Evolutionary conservation across 2,113 vertebrate genomes (phyloP), one percentile per base, ranked within the genome.

Genomic region (Colaptes auratus): DNA sequence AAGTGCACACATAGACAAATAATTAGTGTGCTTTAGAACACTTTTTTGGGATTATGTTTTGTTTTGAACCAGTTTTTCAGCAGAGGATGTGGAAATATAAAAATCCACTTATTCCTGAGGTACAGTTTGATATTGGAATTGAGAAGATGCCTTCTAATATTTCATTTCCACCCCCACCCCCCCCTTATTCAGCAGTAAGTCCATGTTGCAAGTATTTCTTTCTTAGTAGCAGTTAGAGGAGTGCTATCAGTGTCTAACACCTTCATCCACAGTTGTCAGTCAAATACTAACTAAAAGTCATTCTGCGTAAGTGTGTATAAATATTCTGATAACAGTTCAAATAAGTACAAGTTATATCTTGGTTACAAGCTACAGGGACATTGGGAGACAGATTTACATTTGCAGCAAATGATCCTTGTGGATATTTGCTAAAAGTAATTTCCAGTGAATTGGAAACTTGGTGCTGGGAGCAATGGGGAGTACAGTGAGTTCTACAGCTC

Each of bases 101-200:
- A 86, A 73, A 28, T 15, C 11, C 36, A 25, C 5, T 36, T 60
- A 72, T 21, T 50, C 7, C 20, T 61, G 6, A 8, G 9, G 23
- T 61, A 33, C 5, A 48, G 15, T 59, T 74, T 73, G 18, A 4
- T 81, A 28, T 36, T 4, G 5, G 7, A 3, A 3, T 20, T 73
- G 64, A 88, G 33, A 44, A 78, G 20, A 35, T 35, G 5, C 17
- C 7, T 50, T 76, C 33, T 36, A 53, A 15, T 72, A 5, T 2
- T 55, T 42, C 10, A 23, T 39, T 42, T n/a, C 39, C 55, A 7
- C 1, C 0, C 7, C 14, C 52, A 8, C 8, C 1, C 0, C 3
- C 8, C 14, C 52, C 9, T 53, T 65, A 44, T 35, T 76, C 46
- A 66, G 9, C 4, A 59, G 24, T 27, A 73, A 24, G 13, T 46